A percentile compares a stretch with the other conserved stretches of the same genome.
phyloP scores from a whole-genome alignment of 2,797 vertebrate species.

The Chaetophractus vellerosus region DNA sequence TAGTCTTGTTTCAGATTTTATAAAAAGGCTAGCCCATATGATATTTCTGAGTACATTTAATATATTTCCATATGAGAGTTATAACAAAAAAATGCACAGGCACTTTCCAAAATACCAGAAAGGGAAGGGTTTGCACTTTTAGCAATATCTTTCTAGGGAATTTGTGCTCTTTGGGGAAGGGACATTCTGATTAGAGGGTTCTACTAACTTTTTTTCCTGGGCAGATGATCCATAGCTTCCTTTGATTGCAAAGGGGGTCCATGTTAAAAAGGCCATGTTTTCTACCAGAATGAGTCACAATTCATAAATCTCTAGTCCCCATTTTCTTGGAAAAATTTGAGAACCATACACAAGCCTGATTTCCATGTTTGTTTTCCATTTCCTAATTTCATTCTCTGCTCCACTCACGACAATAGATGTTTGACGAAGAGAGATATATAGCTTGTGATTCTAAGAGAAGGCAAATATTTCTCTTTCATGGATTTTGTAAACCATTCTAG shows the following conservation, averaged over 20 bases:
- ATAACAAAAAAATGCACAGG: conserved; percentile 19
- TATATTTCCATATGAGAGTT: not conserved
- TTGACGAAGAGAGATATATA: not conserved
- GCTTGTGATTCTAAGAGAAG: not conserved
- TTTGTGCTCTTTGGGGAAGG: conserved; percentile 20
- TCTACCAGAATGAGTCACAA: not conserved
- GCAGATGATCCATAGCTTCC: not conserved
- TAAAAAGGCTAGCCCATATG: not conserved
- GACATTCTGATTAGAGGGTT: not conserved
- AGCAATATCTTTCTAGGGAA: not conserved
- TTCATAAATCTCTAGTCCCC: not conserved
- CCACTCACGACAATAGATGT: not conserved
- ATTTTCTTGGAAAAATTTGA: not conserved
- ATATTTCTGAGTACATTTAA: conserved; percentile 15
- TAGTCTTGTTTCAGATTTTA: not conserved
- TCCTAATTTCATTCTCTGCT: not conserved
- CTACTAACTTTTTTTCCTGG: not conserved
- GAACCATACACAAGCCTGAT: not conserved
- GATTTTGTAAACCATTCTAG: not conserved
- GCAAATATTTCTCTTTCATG: not conserved
- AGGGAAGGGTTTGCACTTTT: not conserved
- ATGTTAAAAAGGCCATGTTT: not conserved
- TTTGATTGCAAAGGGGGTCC: not conserved
- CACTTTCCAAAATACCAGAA: not conserved
- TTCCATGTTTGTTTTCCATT: not conserved